Evolutionary conservation across 2,888 invertebrate species (phyloP).

Genomic region (Choreutis nemorana): DNA sequence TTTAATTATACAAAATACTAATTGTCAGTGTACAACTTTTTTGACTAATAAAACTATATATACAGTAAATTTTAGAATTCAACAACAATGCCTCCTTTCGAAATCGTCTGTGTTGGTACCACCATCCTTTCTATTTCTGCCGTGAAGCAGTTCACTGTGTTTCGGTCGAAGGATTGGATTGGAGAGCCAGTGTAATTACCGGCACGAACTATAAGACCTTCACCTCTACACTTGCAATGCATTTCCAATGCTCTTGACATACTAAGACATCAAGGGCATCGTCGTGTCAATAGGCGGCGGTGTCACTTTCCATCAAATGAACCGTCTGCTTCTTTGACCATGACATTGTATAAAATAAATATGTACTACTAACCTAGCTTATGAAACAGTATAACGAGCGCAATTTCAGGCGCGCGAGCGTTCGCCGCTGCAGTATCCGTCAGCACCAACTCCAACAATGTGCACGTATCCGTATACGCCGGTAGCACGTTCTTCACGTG

Average conservation of each 20-base stretch:
- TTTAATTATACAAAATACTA: too few relatives aligned
- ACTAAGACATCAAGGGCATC: neutral
- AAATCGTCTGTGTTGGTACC: too few relatives aligned
- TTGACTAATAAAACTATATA: neutral
- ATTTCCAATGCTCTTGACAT: too few relatives aligned
- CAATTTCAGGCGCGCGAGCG: constrained; percentile 77
- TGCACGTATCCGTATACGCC: neutral
- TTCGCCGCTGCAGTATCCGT: constrained; percentile 80
- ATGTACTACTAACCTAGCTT: constrained; percentile 64
- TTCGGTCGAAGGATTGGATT: too few relatives aligned
- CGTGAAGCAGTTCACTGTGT: too few relatives aligned
- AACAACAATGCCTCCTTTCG: too few relatives aligned
- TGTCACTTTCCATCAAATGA: neutral
- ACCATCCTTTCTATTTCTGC: too few relatives aligned
- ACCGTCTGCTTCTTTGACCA: neutral
- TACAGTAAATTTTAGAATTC: constrained; percentile 3
- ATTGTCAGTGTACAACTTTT: too few relatives aligned
- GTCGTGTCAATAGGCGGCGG: neutral
- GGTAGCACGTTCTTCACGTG: constrained; percentile 5
- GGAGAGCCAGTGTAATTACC: too few relatives aligned
- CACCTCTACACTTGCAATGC: too few relatives aligned
- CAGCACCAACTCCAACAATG: constrained; percentile 77
- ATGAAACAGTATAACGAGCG: constrained; percentile 73
- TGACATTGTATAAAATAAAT: neutral
- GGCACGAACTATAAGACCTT: too few relatives aligned